Evolutionary conservation across 2,797 vertebrate species (phyloP).

Genomic region (Siniperca undulata): DNA sequence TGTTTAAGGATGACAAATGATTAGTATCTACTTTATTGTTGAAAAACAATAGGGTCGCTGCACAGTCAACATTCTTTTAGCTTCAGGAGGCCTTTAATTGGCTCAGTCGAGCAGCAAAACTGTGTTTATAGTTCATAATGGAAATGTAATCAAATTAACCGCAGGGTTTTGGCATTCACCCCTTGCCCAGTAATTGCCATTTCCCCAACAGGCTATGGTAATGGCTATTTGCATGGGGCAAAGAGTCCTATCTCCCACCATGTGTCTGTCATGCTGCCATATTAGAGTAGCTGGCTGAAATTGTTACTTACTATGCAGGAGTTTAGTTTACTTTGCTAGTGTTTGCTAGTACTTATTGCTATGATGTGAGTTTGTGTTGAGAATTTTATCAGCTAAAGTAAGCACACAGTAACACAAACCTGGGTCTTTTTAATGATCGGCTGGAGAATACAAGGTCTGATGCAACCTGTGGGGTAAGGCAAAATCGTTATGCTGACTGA

Average conservation of each 20-base stretch:
- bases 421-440: neutral
- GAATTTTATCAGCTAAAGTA: conserved; percentile 13
- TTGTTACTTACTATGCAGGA: conserved; percentile 39
- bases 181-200: conserved; percentile 83
- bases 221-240: conserved; percentile 78
- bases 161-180: conserved; percentile 83
- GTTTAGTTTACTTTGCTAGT: conserved; percentile 25
- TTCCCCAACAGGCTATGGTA: conserved; percentile 80
- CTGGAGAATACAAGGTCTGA: conserved; percentile 4
- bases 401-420: neutral
- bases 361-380: conserved; percentile 16
- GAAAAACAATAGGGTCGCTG: conserved; percentile 67
- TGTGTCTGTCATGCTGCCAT: conserved; percentile 71
- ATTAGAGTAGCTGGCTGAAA: conserved; percentile 63
- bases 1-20: conserved; percentile 72
- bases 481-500: conserved; percentile 6
- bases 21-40: conserved; percentile 70
- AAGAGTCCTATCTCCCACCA: conserved; percentile 67
- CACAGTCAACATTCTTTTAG: conserved; percentile 68
- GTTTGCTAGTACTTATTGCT: conserved; percentile 26
- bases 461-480: conserved; percentile 18
- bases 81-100: conserved; percentile 84
- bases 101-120: conserved; percentile 84
- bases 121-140: conserved; percentile 87
- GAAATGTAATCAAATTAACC: conserved; percentile 88